These are phyloP conservation scores for Holcopasites calliopsidis DNA, from an alignment of 1,140 invertebrate genomes.

Conservation along the genomic window DNA sequence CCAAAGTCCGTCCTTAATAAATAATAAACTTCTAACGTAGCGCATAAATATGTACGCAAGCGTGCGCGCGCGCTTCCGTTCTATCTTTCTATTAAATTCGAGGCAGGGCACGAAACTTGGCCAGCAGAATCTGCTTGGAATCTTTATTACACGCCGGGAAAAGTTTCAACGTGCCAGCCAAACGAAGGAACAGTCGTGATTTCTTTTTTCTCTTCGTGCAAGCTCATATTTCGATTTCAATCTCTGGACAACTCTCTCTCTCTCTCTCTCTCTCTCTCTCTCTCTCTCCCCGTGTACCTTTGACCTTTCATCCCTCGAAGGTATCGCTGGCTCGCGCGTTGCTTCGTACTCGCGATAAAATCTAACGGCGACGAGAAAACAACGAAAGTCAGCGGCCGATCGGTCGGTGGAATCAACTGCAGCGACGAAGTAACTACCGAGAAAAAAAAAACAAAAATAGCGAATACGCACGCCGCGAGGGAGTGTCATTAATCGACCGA, in stretches of 20 bases:
- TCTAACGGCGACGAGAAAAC: neutral
- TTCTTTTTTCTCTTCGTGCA: too few relatives aligned
- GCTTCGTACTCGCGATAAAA: neutral
- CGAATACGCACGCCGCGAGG: neutral
- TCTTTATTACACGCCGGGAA: neutral
- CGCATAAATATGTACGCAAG: neutral
- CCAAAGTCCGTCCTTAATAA: neutral
- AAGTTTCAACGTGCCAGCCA: neutral
- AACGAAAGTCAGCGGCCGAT: neutral
- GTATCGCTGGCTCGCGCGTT: too few relatives aligned
- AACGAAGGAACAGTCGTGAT: neutral
- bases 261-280: too few relatives aligned
- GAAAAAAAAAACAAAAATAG: neutral
- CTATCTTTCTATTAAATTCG: neutral
- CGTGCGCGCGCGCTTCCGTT: neutral
- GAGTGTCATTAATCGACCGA: constrained; percentile 33
- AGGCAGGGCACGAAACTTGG: neutral
- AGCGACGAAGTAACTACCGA: neutral
- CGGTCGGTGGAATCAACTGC: neutral
- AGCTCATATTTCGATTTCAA: neutral
- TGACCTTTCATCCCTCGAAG: too few relatives aligned
- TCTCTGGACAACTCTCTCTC: too few relatives aligned
- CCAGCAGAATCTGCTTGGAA: neutral
- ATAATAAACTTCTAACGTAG: neutral
- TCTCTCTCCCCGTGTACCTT: too few relatives aligned